phyloP scores from a whole-genome alignment of 2,113 vertebrate genomes.

The Paracyprichromis sp. region DNA sequence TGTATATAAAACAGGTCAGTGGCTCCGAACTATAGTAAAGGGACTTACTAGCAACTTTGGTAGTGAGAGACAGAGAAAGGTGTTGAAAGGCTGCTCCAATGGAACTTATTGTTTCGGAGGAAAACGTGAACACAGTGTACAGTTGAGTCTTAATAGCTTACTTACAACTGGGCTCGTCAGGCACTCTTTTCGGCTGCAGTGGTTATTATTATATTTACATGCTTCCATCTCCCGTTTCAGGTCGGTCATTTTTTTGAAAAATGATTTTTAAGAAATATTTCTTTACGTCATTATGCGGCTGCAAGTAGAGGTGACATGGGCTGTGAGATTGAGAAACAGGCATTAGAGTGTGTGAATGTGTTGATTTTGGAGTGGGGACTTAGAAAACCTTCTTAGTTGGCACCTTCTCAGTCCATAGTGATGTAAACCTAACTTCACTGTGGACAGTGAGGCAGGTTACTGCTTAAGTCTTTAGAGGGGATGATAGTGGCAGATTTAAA shows the following conservation, averaged over 20 bases:
- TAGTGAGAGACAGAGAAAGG: not conserved
- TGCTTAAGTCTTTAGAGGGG: not conserved
- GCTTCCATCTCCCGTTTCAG: not conserved
- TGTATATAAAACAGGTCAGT: not conserved
- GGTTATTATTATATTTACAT: not conserved
- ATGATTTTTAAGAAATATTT: not conserved
- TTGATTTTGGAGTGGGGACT: not conserved
- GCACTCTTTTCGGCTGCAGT: not conserved
- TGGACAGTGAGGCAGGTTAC: not conserved
- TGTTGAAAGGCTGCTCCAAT: not conserved
- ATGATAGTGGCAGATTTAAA: not conserved
- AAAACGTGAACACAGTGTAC: not conserved
- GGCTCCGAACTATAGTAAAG: not conserved
- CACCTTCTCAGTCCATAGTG: not conserved
- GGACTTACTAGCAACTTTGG: not conserved
- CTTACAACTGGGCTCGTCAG: not conserved
- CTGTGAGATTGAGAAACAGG: not conserved
- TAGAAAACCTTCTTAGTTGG: not conserved
- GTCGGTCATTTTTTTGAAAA: not conserved
- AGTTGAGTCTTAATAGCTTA: not conserved
- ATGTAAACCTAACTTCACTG: not conserved
- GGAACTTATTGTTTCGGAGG: not conserved
- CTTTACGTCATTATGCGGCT: not conserved
- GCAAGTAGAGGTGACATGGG: not conserved
- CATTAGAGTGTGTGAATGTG: not conserved